Evolutionary conservation across 2,113 vertebrate genomes (phyloP).

Genomic region (Hemiscyllium ocellatum): DNA sequence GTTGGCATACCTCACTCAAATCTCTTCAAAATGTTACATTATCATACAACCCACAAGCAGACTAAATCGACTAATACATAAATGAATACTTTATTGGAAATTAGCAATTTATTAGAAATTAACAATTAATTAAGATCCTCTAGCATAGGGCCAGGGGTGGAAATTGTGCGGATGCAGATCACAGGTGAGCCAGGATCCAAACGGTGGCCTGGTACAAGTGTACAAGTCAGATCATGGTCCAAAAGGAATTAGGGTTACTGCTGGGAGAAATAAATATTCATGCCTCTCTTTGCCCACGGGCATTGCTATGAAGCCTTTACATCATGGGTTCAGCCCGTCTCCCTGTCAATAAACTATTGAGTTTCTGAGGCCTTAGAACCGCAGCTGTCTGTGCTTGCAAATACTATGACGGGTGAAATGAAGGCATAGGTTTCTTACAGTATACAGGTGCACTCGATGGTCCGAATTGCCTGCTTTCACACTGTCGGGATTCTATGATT

Average conservation of each 20-base stretch:
- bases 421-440: not conserved
- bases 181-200: not conserved
- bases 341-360: not conserved
- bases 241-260: not conserved
- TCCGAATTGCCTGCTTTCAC: too few relatives aligned
- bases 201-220: not conserved
- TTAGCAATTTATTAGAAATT: too few relatives aligned
- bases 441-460: too few relatives aligned
- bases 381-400: not conserved
- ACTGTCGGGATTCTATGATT: too few relatives aligned
- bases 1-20: not conserved
- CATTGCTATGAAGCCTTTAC: not conserved
- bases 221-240: not conserved
- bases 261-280: not conserved
- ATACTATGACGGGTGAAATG: not conserved
- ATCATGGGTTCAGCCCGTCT: not conserved
- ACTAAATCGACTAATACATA: not conserved
- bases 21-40: not conserved
- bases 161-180: not conserved
- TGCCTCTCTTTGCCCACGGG: not conserved
- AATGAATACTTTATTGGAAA: too few relatives aligned
- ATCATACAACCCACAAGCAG: not conserved
- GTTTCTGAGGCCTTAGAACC: not conserved
- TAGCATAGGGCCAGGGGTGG: not conserved
- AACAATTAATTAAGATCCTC: too few relatives aligned